These are phyloP conservation scores for Morone chrysops DNA, from an alignment of 2,113 vertebrate genomes.

Conservation along the genomic window DNA sequence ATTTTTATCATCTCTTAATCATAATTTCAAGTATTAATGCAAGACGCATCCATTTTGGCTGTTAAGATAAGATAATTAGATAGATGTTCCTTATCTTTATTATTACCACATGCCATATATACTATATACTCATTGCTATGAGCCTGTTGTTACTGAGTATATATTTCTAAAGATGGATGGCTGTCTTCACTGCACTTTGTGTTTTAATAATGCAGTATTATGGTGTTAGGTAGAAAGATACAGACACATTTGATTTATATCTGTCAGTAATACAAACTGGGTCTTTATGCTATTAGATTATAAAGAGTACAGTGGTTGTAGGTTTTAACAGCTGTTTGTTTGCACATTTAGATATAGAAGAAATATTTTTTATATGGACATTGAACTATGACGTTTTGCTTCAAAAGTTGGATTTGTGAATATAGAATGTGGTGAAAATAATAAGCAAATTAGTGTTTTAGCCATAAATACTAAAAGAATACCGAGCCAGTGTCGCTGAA, in stretches of 20 bases:
- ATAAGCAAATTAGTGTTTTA: too few relatives aligned
- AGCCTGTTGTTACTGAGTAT: not conserved
- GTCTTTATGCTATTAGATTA: too few relatives aligned
- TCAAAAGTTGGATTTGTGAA: too few relatives aligned
- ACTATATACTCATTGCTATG: not conserved
- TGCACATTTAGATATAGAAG: too few relatives aligned
- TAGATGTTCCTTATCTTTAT: too few relatives aligned
- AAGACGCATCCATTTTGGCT: not conserved
- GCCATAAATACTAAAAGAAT: not conserved
- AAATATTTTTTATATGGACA: too few relatives aligned
- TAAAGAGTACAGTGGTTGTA: too few relatives aligned
- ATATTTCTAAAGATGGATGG: not conserved
- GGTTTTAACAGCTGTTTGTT: too few relatives aligned
- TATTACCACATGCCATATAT: not conserved
- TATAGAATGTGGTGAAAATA: too few relatives aligned
- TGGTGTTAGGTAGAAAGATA: not conserved
- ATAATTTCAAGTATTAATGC: not conserved
- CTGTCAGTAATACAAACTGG: not conserved
- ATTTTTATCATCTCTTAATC: not conserved
- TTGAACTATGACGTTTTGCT: too few relatives aligned
- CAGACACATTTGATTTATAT: not conserved
- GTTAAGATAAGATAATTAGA: too few relatives aligned
- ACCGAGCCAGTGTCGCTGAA: not conserved
- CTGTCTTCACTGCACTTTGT: not conserved
- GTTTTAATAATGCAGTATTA: not conserved